phyloP scores from a whole-genome alignment of 2,797 vertebrate species.

The Gobionotothen gibberifrons region DNA sequence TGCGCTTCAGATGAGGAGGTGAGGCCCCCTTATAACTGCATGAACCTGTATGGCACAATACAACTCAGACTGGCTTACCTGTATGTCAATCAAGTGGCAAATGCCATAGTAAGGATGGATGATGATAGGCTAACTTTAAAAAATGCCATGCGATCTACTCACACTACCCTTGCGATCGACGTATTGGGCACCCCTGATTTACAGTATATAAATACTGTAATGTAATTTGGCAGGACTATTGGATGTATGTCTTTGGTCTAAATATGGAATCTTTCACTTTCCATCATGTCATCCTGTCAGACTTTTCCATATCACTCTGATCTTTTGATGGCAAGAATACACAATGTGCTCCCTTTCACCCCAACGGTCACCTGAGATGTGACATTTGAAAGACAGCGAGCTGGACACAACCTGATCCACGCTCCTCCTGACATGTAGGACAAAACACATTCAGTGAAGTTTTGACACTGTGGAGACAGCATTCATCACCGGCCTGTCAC shows the following conservation, averaged over 20 bases:
- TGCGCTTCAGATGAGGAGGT: too few relatives aligned
- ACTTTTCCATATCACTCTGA: background rate
- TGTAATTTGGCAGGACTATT: background rate
- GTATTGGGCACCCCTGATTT: too few relatives aligned
- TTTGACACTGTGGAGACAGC: slow-evolving; percentile 55
- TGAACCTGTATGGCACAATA: too few relatives aligned
- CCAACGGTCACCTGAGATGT: slow-evolving; percentile 19
- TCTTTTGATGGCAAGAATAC: slow-evolving; percentile 4
- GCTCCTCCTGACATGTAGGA: slow-evolving; percentile 36
- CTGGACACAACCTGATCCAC: slow-evolving; percentile 28
- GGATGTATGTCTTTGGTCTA: slow-evolving; percentile 1
- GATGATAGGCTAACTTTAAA: too few relatives aligned
- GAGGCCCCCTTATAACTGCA: too few relatives aligned
- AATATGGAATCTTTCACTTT: background rate
- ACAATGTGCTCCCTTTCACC: slow-evolving; percentile 9
- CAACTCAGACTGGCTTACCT: too few relatives aligned
- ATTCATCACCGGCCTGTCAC: slow-evolving; percentile 64
- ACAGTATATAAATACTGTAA: background rate
- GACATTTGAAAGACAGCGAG: slow-evolving; percentile 51
- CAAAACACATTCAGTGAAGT: slow-evolving; percentile 36
- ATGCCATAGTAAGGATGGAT: too few relatives aligned
- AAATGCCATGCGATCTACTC: too few relatives aligned
- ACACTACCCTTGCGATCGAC: too few relatives aligned
- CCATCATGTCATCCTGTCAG: background rate
- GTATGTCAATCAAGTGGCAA: too few relatives aligned